A percentile compares a stretch with the other conserved stretches of the same genome.
phyloP scores from a whole-genome alignment of 2,888 invertebrate genomes.

The Xestobium rufovillosum region DNA sequence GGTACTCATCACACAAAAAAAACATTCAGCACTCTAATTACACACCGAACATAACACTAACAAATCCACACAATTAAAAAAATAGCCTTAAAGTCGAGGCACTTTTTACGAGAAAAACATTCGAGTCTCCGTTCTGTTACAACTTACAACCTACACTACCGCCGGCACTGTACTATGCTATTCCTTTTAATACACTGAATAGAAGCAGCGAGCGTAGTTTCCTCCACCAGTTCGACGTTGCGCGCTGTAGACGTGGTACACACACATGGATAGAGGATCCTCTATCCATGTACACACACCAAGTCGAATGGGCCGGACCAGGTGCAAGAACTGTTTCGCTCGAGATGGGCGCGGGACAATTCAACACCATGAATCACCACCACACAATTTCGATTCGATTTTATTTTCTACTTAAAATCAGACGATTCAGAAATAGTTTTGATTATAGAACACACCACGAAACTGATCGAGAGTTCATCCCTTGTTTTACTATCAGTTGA shows the following conservation, averaged over 20 bases:
- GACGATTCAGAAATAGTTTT: too few relatives aligned
- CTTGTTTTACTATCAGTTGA: too few relatives aligned
- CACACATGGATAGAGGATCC: too few relatives aligned
- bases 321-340: not conserved
- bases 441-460: too few relatives aligned
- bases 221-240: too few relatives aligned
- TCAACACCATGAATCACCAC: too few relatives aligned
- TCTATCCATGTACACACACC: too few relatives aligned
- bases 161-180: not conserved
- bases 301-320: not conserved
- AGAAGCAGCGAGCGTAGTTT: not conserved
- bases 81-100: not conserved
- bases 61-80: not conserved
- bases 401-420: too few relatives aligned
- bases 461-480: too few relatives aligned
- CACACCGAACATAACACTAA: not conserved
- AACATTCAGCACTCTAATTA: too few relatives aligned
- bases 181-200: not conserved
- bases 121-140: not conserved
- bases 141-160: not conserved
- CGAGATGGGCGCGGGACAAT: constrained; percentile 2
- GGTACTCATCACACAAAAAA: constrained; percentile 18
- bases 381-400: too few relatives aligned
- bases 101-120: constrained; percentile 1
- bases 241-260: not conserved